phyloP scores from a whole-genome alignment of 2,888 invertebrate species.

The Acronicta leporina region DNA sequence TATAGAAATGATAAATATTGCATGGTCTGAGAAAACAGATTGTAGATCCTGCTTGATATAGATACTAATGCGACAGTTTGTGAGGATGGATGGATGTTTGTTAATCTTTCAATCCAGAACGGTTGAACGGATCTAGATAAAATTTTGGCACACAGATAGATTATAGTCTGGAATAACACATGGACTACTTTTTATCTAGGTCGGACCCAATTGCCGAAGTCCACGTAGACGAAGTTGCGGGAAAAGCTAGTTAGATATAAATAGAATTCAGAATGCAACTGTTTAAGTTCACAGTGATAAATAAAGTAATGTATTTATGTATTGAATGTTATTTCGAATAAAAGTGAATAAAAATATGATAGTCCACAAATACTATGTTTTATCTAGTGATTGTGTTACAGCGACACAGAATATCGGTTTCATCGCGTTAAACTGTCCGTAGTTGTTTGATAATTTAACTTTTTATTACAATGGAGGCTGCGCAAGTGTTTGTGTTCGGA shows the following conservation, averaged over 20 bases:
- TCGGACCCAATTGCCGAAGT: too few species aligned
- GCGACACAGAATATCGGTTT: constrained; percentile 46
- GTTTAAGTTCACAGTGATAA: constrained; percentile 3
- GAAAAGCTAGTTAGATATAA: too few species aligned
- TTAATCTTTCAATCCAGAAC: too few species aligned
- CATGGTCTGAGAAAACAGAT: background rate
- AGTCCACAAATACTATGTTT: constrained; percentile 31
- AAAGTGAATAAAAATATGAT: constrained; percentile 50
- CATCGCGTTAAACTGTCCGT: constrained; percentile 44
- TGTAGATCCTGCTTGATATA: too few species aligned
- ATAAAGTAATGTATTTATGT: constrained; percentile 16
- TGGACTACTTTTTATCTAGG: too few species aligned
- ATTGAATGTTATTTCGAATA: constrained; percentile 27
- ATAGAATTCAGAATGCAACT: background rate
- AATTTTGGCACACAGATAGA: too few species aligned
- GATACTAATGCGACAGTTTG: too few species aligned
- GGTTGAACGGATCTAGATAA: too few species aligned
- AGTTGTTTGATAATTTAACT: constrained; percentile 54
- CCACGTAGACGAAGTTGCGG: too few species aligned
- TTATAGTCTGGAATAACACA: too few species aligned
- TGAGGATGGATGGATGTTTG: too few species aligned
- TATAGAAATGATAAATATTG: constrained; percentile 15
- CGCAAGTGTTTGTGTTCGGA: constrained; percentile 42
- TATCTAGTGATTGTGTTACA: constrained; percentile 23
- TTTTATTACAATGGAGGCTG: constrained; percentile 53